Conservation (phyloP, 2,113 vertebrate species). For the Serilophus lunatus region DNA sequence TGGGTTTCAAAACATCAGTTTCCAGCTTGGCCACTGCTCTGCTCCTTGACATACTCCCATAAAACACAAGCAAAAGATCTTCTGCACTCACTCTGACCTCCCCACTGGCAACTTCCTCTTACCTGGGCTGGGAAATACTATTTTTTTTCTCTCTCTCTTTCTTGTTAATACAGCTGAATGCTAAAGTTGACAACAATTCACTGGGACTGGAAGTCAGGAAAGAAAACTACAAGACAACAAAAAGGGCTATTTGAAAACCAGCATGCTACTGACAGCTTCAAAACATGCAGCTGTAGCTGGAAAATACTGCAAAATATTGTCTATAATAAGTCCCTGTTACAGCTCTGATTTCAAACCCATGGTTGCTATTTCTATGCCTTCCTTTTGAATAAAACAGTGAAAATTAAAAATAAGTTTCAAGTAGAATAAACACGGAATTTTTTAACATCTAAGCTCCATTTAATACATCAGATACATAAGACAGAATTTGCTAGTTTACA, state of each 20-base stretch:
- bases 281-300: conserved; percentile 51
- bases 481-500: conserved; percentile 38
- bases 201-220: neutral
- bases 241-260: conserved; percentile 32
- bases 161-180: conserved; percentile 49
- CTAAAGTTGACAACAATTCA: conserved; percentile 19
- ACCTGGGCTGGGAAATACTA: neutral
- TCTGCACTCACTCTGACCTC: neutral
- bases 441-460: conserved; percentile 55
- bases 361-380: conserved; percentile 60
- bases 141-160: neutral
- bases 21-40: neutral
- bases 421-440: conserved; percentile 46
- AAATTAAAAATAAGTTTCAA: conserved; percentile 48
- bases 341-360: conserved; percentile 51
- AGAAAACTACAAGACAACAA: neutral
- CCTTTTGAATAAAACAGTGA: conserved; percentile 58
- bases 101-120: neutral
- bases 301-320: conserved; percentile 56
- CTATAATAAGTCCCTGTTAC: conserved; percentile 47
- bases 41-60: neutral
- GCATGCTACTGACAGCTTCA: conserved; percentile 40
- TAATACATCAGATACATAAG: conserved; percentile 14
- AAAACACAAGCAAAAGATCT: neutral
- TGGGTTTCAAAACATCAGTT: neutral